Percentiles rank a stretch among this genome's conserved stretches.
These are phyloP conservation scores for Nephrotoma guestfalica DNA, from an alignment of 2,888 invertebrate genomes.

Conservation along the genomic window DNA sequence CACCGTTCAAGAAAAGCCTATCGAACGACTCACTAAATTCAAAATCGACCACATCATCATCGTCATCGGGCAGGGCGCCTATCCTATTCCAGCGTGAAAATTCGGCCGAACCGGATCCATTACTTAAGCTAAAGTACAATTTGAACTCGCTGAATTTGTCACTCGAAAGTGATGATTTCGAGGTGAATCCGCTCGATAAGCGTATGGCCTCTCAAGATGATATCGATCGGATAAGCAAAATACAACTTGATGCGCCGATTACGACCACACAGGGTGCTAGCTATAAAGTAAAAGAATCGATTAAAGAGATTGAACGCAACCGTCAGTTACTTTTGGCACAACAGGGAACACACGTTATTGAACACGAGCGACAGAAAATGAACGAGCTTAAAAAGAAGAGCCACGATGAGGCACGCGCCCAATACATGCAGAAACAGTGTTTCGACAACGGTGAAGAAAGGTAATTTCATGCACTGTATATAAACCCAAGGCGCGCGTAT, in stretches of 20 bases:
- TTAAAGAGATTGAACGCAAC: slow-evolving; percentile 81
- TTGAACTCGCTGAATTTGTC: slow-evolving; percentile 24
- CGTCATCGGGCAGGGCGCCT: neutral
- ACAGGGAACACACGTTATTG: slow-evolving; percentile 86
- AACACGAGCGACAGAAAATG: slow-evolving; percentile 77
- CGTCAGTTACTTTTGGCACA: slow-evolving; percentile 73
- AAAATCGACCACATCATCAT: neutral
- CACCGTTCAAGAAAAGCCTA: slow-evolving; percentile 21
- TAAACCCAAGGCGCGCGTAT: neutral
- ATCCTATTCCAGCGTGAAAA: neutral
- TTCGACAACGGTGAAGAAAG: slow-evolving; percentile 23
- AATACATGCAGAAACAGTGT: slow-evolving; percentile 55
- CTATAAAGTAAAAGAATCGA: slow-evolving; percentile 66
- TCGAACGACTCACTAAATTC: neutral
- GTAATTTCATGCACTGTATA: slow-evolving; percentile 16
- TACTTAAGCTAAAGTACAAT: slow-evolving; percentile 18
- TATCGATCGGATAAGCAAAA: slow-evolving; percentile 74
- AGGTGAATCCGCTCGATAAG: slow-evolving; percentile 30
- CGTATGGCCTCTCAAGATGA: slow-evolving; percentile 67
- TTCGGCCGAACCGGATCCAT: slow-evolving; percentile 13
- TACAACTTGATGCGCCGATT: slow-evolving; percentile 71
- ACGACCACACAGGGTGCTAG: slow-evolving; percentile 48
- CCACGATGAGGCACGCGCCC: slow-evolving; percentile 76
- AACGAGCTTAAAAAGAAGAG: slow-evolving; percentile 71
- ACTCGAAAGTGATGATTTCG: slow-evolving; percentile 29